A percentile compares a stretch with the other conserved stretches of the same genome.
Evolutionary conservation across 2,113 vertebrate genomes (phyloP).

Genomic region (Seriola aureovittata): DNA sequence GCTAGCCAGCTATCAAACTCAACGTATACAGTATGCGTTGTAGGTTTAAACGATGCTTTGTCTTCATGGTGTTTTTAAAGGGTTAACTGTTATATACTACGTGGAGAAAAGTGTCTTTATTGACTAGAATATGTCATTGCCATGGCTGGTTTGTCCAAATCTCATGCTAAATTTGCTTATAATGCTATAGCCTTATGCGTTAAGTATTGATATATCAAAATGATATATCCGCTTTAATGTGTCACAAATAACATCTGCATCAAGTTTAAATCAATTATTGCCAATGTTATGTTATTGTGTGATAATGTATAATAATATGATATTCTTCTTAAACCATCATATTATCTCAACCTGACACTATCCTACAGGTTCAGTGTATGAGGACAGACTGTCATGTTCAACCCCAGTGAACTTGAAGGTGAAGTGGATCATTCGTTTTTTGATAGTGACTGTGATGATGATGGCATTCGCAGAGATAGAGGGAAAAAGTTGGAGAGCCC

Average conservation of each 20-base stretch:
- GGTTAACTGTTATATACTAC: neutral
- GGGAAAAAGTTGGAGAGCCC: conserved; percentile 8
- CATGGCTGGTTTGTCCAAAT: neutral
- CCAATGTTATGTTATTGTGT: too few species aligned
- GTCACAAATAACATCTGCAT: too few species aligned
- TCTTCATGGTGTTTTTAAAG: neutral
- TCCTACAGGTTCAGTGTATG: conserved; percentile 18
- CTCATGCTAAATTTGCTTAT: neutral
- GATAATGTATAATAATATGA: neutral
- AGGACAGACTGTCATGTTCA: conserved; percentile 84
- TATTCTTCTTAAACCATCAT: neutral
- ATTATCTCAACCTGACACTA: neutral
- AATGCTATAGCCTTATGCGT: neutral
- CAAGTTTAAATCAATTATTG: too few species aligned
- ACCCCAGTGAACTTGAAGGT: conserved; percentile 84
- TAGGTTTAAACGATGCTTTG: neutral
- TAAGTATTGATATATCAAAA: neutral
- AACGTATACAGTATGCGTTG: neutral
- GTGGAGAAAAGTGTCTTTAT: neutral
- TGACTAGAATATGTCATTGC: neutral
- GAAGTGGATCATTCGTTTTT: conserved; percentile 98
- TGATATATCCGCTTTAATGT: too few species aligned
- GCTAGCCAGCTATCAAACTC: neutral
- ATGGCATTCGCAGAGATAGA: conserved; percentile 56
- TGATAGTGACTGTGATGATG: conserved; percentile 90